Evolutionary conservation across 1,140 invertebrate genomes (phyloP).

Genomic region (Gerris buenoi): DNA sequence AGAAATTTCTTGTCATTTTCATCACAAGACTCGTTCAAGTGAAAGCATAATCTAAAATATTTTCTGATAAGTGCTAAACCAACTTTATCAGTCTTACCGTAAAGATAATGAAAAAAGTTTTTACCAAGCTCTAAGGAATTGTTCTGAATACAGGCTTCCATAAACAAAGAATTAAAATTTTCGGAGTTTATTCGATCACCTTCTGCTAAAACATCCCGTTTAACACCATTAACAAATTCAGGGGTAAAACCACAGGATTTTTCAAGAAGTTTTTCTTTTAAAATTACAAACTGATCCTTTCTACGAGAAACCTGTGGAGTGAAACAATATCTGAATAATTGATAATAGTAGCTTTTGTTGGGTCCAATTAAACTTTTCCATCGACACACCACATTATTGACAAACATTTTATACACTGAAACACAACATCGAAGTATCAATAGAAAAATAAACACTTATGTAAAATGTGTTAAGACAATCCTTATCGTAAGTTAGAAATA

Average conservation of each 20-base stretch:
- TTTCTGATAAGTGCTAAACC: constrained; percentile 32
- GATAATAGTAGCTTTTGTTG: no score
- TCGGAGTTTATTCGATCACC: background rate
- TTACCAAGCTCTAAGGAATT: background rate
- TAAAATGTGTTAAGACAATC: no score
- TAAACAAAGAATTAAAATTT: constrained; percentile 10
- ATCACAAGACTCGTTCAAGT: constrained; percentile 25
- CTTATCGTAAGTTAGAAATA: no score
- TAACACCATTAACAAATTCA: background rate
- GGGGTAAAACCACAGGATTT: background rate
- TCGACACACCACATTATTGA: no score
- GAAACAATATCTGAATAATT: no score
- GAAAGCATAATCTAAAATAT: constrained; percentile 36
- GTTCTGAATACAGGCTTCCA: constrained; percentile 3
- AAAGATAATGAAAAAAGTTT: constrained; percentile 1
- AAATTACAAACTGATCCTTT: background rate
- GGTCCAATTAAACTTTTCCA: no score
- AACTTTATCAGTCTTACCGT: background rate
- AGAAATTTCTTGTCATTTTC: constrained; percentile 37
- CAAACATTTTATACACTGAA: no score
- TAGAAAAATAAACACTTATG: no score
- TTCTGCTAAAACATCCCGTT: background rate
- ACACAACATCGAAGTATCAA: no score
- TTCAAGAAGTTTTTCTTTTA: background rate
- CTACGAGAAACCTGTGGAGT: no score